Base-by-base conservation (phyloP, 2,888 invertebrate species). In the Lingula anatina region DNA sequence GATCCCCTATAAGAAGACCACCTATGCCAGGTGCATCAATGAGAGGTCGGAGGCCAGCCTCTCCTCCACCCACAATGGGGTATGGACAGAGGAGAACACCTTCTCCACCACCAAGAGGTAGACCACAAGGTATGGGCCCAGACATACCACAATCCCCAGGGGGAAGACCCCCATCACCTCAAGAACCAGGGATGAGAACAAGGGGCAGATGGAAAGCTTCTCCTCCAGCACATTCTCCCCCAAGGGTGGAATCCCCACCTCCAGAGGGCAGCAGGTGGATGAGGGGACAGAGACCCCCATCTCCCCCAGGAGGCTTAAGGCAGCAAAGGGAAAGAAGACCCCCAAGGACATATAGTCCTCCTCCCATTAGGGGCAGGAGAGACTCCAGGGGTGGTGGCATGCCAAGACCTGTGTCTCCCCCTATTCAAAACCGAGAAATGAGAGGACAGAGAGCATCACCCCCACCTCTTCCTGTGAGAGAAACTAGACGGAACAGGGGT, bases 151-250 rank as follows among this genome's bases (percentile, higher is more conserved):
- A 9, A 20, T 50, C 4, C 21, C 45, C 5, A 42, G 52, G 27
- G 44, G 50, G 43, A 49, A 55, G 38, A 54, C 56, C 12, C 18
- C 51, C 5, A 50, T 51, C 24, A 55, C 57, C 20, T 57, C 56
- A n/a, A n/a, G n/a, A n/a, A n/a, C n/a, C n/a, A n/a, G n/a, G n/a
- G n/a, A n/a, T n/a, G n/a, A n/a, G n/a, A 38, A 15, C n/a, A 4
- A 4, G 21, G 38, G 15, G 4, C 38, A 4, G 20, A 18, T 38
- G 38, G 38, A n/a, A n/a, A n/a, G n/a, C n/a, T n/a, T n/a, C n/a
- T 57, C 58, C 12, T 54, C 58, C 23, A 52, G 54, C 37, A 47
- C 55, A 40, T 48, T 59, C 20, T 53, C 57, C 37, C 51, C 57
- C 27, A 54, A n/a, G n/a, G n/a, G n/a, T n/a, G n/a, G n/a, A 55